Evolutionary conservation across 2,888 invertebrate genomes (phyloP).

Genomic region (Halictus ligatus): DNA sequence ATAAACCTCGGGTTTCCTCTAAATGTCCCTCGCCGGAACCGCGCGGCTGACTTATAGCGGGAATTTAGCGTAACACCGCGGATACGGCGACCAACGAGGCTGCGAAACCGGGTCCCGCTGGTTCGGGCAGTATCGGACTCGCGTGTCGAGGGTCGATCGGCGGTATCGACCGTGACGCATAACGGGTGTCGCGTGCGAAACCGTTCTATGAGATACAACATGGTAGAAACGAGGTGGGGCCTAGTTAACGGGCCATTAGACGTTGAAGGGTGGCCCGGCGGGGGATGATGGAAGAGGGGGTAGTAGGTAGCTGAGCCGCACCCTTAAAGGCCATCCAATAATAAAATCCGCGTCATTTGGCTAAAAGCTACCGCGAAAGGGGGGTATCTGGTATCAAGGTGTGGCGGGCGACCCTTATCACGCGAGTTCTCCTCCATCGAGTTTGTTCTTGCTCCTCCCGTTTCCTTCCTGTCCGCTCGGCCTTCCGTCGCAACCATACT

Average conservation of each 20-base stretch:
- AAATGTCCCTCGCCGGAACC: too few relatives aligned
- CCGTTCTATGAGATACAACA: neutral
- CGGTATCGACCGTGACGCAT: conserved; percentile 38
- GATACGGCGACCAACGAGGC: neutral
- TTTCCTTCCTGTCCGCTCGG: conserved; percentile 15
- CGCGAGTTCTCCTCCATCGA: conserved; percentile 68
- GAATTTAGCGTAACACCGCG: neutral
- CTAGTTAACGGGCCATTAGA: conserved; percentile 76
- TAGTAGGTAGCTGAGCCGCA: conserved; percentile 67
- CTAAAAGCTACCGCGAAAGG: conserved; percentile 79
- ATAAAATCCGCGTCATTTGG: conserved; percentile 83
- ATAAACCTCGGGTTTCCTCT: too few relatives aligned
- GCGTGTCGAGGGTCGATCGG: conserved; percentile 54
- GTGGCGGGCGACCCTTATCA: conserved; percentile 79
- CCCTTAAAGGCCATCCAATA: conserved; percentile 80
- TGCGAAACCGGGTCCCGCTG: neutral
- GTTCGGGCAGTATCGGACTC: conserved; percentile 6
- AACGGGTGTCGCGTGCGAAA: conserved; percentile 51
- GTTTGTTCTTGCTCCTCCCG: neutral
- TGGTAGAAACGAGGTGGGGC: conserved; percentile 64
- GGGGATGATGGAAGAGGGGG: neutral
- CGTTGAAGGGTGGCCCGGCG: conserved; percentile 54
- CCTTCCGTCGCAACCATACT: neutral
- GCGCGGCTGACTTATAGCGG: too few relatives aligned
- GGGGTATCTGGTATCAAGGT: conserved; percentile 80